Base-by-base conservation (phyloP, 2,888 invertebrate genomes). In the Argyresthia goedartella region DNA sequence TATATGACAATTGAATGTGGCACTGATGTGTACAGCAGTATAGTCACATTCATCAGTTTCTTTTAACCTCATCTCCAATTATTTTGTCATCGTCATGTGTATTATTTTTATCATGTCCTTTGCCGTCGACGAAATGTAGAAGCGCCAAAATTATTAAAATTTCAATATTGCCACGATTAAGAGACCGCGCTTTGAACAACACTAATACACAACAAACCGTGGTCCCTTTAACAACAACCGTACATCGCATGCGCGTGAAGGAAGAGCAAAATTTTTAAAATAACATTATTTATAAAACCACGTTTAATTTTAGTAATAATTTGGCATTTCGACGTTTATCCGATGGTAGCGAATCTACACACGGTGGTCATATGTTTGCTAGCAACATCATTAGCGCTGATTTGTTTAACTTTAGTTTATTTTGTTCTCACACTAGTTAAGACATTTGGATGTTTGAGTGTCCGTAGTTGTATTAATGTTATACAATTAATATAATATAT, bases 281-380 rank as follows among this genome's bases (percentile, higher is more conserved):
- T 25, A 25, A 25, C 25, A 4, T 25, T 25, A 25, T 6, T 25
- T 25, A 4, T 4, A 25, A 25, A 25, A 25, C 6, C 25, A 25
- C 25, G 25, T 25, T 25, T 25, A 2, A 25, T n/a, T n/a, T n/a
- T n/a, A n/a, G n/a, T n/a, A n/a, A n/a, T 2, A 2, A 25, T 25
- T 25, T 25, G 25, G 15, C 15, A 9, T 44, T 14, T 44, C 44
- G 13, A 15, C 15, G 8, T 15, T 7, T 14, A n/a, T 25, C 33
- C 25, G 44, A 51, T 44, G 80, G 81, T 79, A 80, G 86, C 86
- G 85, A 86, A 85, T 81, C 72, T 72, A 86, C 76, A 82, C 82
- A 84, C 84, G 86, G 86, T 86, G 81, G 86, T 86, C 86, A 85
- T 85, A 86, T 86, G 84, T 85, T 85, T 84, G 76, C 72, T 63